phyloP scores from a whole-genome alignment of 2,888 invertebrate genomes.

The Synanthedon tipuliformis region DNA sequence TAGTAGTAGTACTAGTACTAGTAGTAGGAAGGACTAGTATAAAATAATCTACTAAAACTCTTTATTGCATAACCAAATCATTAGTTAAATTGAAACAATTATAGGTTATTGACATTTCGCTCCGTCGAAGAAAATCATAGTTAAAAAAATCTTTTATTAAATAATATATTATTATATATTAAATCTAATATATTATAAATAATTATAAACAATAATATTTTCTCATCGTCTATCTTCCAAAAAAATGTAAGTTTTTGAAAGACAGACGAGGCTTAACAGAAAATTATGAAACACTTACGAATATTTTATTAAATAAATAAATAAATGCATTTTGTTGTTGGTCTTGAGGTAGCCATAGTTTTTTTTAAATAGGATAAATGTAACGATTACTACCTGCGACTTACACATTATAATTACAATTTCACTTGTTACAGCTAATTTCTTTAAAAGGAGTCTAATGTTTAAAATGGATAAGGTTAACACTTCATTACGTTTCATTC shows the following conservation, averaged over 20 bases:
- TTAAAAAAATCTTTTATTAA: not conserved
- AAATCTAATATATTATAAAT: not conserved
- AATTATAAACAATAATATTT: not conserved
- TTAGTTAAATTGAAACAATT: too few species aligned
- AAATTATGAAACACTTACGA: not conserved
- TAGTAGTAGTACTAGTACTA: too few species aligned
- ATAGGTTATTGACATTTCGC: too few species aligned
- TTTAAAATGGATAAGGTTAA: too few species aligned
- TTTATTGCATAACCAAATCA: too few species aligned
- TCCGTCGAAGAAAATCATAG: not conserved
- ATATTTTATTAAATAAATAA: conserved; percentile 9
- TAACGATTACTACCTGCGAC: not conserved
- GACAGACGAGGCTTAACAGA: conserved; percentile 35
- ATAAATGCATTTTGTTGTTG: conserved; percentile 12
- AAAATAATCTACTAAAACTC: too few species aligned
- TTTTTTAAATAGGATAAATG: not conserved
- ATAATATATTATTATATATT: too few species aligned
- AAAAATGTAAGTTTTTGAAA: conserved; percentile 28
- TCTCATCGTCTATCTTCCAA: conserved; percentile 48
- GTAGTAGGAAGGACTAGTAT: too few species aligned
- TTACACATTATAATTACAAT: too few species aligned
- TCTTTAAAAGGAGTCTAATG: too few species aligned
- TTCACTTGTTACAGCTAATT: too few species aligned
- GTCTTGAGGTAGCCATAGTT: conserved; percentile 14
- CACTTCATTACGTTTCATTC: too few species aligned